Evolutionary conservation across 2,888 invertebrate genomes (phyloP).

Genomic region (Sclerodermus sp.): DNA sequence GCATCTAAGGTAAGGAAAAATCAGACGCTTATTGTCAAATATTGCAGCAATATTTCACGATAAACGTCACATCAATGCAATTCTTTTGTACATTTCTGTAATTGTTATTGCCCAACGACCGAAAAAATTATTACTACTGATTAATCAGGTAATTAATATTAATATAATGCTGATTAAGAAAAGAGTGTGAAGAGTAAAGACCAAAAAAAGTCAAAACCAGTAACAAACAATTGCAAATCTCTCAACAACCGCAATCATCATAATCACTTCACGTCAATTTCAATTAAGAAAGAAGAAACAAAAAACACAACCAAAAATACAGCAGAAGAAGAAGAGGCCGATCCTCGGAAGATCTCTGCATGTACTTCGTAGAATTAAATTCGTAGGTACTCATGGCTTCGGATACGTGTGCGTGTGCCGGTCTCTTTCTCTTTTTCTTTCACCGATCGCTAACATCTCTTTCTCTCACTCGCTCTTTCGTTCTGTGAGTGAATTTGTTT

Average conservation of each 20-base stretch:
- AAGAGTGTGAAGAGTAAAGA: slow-evolving; percentile 41
- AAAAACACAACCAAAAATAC: slow-evolving; percentile 33
- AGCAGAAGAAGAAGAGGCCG: slow-evolving; percentile 31
- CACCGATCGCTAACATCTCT: slow-evolving; percentile 6
- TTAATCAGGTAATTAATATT: slow-evolving; percentile 34
- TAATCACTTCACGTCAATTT: slow-evolving; percentile 47
- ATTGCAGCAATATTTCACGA: background rate
- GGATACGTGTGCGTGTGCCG: slow-evolving; percentile 56
- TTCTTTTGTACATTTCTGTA: background rate
- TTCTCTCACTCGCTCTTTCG: slow-evolving; percentile 30
- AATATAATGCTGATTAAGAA: slow-evolving; percentile 45
- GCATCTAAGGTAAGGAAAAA: too few relatives aligned
- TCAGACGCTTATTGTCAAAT: background rate
- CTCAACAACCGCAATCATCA: slow-evolving; percentile 55
- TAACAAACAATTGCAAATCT: slow-evolving; percentile 52
- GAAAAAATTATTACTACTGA: slow-evolving; percentile 24
- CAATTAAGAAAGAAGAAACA: slow-evolving; percentile 43
- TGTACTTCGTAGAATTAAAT: slow-evolving; percentile 29
- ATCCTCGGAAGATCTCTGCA: slow-evolving; percentile 26
- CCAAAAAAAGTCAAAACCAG: slow-evolving; percentile 39
- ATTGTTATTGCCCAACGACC: slow-evolving; percentile 5
- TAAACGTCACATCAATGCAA: background rate
- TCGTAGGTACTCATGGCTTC: slow-evolving; percentile 48
- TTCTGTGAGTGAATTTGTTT: slow-evolving; percentile 6
- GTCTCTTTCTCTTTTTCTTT: slow-evolving; percentile 37